Base-by-base conservation (phyloP, 1,140 invertebrate genomes). In the Drosophila neocordata region DNA sequence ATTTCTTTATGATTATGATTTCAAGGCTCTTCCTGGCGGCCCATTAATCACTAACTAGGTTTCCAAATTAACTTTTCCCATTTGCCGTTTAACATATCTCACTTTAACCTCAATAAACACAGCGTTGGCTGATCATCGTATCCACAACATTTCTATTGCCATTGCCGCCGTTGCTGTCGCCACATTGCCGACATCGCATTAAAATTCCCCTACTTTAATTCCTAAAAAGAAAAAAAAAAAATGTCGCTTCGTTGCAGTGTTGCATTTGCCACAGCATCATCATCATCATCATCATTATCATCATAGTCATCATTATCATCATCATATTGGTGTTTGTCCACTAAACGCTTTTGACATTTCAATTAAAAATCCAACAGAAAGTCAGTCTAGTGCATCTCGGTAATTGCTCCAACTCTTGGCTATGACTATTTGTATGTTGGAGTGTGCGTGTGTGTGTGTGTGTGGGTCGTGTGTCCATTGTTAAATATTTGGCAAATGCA, bases 281-380 rank as follows among this genome's bases (percentile, higher is more conserved):
- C 20, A 22, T 58, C 20, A 61, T 48, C 13, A 7, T 12, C 52
- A 44, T 69, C 22, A 35, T 12, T 9, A 52, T 66, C 13, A 73
- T 64, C 48, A 73, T 64, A 48, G 71, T 64, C 44, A n/a, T 4
- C 38, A 41, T 41, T 35, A 22, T 48, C 65, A 61, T 48, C 66
- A 57, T 15, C 13, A 22, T 31, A 31, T 52, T 63, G 15, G 62
- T 64, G 58, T 73, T 58, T 75, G 58, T 77, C 83, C 79, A 83
- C 84, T 87, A 87, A 87, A 87, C 79, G 83, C 83, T 87, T 87
- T 89, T 87, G 83, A 87, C 83, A 87, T 87, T 87, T 87, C 79
- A 87, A 87, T 87, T 87, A 87, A 87, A 87, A 87, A 48, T 87
- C 83, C 82, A 88, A 69, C 75, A 78, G 69, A 79, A 76, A 82